A percentile compares a stretch with the other conserved stretches of the same genome.
phyloP scores from a whole-genome alignment of 2,797 vertebrate species.

The Falco rusticolus region DNA sequence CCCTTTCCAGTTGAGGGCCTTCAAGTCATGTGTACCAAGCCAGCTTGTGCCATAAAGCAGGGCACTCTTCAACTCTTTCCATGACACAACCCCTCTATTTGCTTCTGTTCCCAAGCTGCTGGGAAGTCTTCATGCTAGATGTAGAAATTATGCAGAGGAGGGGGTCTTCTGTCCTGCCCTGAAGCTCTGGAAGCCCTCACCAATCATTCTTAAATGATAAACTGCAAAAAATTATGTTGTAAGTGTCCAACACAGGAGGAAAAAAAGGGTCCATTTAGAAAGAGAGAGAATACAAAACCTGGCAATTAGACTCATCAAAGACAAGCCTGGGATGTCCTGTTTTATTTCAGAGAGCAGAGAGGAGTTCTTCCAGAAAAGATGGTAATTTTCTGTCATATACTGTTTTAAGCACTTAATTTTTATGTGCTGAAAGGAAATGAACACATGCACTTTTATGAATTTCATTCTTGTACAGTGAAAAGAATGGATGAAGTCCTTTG shows the following conservation, averaged over 20 bases:
- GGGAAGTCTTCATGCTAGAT: neutral
- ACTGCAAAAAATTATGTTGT: neutral
- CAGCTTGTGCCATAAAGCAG: neutral
- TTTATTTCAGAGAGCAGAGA: neutral
- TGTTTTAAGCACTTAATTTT: neutral
- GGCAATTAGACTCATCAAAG: neutral
- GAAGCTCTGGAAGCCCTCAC: neutral
- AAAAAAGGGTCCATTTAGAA: neutral
- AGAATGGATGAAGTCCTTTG: neutral
- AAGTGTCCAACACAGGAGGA: neutral
- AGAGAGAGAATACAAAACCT: neutral
- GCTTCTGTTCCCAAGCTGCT: neutral
- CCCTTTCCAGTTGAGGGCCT: neutral
- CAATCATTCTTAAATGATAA: neutral
- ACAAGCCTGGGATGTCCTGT: neutral
- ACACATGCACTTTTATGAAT: neutral
- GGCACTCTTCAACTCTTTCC: neutral
- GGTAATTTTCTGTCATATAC: neutral
- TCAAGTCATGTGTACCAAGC: neutral
- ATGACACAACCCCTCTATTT: neutral
- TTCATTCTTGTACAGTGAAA: neutral
- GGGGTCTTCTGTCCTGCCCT: neutral
- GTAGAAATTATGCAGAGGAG: neutral
- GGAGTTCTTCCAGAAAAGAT: neutral
- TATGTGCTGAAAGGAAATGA: slow-evolving; percentile 3